A percentile compares a stretch with the other conserved stretches of the same genome.
Conservation (phyloP, 2,888 invertebrate genomes). For the Labia minor region DNA sequence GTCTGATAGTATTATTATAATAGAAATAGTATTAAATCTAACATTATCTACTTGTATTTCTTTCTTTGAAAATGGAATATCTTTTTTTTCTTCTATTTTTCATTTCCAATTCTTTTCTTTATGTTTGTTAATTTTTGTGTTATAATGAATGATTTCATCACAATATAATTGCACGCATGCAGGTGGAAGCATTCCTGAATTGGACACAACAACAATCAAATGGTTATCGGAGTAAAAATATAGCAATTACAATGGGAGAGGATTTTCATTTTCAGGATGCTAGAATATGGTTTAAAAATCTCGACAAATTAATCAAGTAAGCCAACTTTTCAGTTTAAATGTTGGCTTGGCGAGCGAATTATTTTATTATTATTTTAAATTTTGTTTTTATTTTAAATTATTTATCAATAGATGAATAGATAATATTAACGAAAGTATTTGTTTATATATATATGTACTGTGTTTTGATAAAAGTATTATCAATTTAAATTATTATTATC, state of each 20-base stretch:
- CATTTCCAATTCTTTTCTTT: neutral
- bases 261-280: conserved; percentile 52
- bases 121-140: neutral
- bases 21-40: too few species aligned
- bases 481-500: too few species aligned
- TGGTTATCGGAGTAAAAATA: conserved; percentile 43
- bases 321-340: neutral
- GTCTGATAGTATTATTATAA: too few species aligned
- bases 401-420: too few species aligned
- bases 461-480: too few species aligned
- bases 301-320: conserved; percentile 37
- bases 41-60: neutral
- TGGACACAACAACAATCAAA: conserved; percentile 33
- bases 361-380: too few species aligned
- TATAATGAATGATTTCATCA: neutral
- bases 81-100: neutral
- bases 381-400: too few species aligned
- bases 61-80: neutral
- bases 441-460: too few species aligned
- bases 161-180: neutral
- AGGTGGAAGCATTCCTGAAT: conserved; percentile 33
- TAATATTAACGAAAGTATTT: too few species aligned
- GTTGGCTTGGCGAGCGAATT: neutral
- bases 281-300: conserved; percentile 41
- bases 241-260: conserved; percentile 54